Evolutionary conservation across 2,113 vertebrate species (phyloP).

Genomic region (Gavialis gangeticus): DNA sequence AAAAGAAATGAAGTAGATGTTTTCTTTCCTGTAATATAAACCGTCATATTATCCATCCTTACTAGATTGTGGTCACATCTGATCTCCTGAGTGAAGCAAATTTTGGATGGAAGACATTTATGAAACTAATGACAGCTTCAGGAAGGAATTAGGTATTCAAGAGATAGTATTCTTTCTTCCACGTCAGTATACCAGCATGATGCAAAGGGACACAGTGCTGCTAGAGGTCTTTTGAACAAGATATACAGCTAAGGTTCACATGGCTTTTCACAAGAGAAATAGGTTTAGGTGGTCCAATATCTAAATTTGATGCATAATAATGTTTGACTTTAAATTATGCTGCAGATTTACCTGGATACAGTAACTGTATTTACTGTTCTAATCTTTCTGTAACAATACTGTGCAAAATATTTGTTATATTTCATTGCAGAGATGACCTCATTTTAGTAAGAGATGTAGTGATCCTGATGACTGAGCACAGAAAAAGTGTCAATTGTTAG

Average conservation of each 20-base stretch:
- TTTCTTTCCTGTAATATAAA: slow-evolving; percentile 27
- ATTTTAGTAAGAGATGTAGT: not conserved
- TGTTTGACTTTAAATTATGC: not conserved
- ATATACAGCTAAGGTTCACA: accelerated
- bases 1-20: not conserved
- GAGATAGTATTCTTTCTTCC: not conserved
- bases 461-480: not conserved
- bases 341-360: not conserved
- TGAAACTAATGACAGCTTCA: not conserved
- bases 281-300: not conserved
- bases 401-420: not conserved
- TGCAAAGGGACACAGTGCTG: not conserved
- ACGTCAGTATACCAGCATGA: not conserved
- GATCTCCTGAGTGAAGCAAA: not conserved
- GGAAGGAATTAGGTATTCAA: slow-evolving; percentile 4
- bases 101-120: slow-evolving; percentile 19
- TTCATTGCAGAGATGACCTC: not conserved
- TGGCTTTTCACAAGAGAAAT: not conserved
- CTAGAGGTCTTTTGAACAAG: not conserved
- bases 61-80: not conserved
- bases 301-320: not conserved
- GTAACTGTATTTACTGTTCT: not conserved
- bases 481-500: not conserved
- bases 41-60: not conserved
- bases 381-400: not conserved